These are phyloP conservation scores for Steinernema khuongi DNA, from an alignment of 1,140 invertebrate genomes.

Conservation along the genomic window DNA sequence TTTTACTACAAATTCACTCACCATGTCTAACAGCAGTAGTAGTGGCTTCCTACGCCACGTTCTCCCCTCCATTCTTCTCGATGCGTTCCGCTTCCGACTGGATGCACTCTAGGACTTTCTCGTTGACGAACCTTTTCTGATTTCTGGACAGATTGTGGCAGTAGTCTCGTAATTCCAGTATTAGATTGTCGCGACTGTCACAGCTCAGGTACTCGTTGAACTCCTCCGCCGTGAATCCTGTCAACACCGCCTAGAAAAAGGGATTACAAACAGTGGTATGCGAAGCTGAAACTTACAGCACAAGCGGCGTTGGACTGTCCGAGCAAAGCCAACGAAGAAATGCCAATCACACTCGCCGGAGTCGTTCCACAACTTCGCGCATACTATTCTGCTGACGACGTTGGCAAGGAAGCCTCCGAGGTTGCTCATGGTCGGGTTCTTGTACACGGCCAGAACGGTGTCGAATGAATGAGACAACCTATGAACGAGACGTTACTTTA, in stretches of 20 bases:
- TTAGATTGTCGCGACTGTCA: not conserved
- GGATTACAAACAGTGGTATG: not conserved
- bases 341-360: slow-evolving; percentile 17
- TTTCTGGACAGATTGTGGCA: not conserved
- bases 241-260: slow-evolving; percentile 26
- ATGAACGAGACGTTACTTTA: too few species aligned
- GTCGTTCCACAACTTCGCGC: slow-evolving; percentile 23
- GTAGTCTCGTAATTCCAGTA: not conserved
- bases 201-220: slow-evolving; percentile 24
- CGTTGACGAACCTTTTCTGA: not conserved
- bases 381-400: slow-evolving; percentile 40
- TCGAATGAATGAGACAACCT: too few species aligned
- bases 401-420: slow-evolving; percentile 49
- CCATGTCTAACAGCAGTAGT: too few species aligned
- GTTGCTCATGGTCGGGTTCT: not conserved
- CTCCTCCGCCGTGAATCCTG: slow-evolving; percentile 21
- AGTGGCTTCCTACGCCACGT: too few species aligned
- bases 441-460: slow-evolving; percentile 43
- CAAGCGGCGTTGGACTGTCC: slow-evolving; percentile 14
- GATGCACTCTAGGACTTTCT: not conserved
- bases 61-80: too few species aligned
- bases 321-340: slow-evolving; percentile 1
- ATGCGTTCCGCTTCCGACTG: not conserved
- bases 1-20: too few species aligned
- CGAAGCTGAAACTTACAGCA: slow-evolving; percentile 8